Evolutionary conservation across 2,113 vertebrate species (phyloP), one percentile per base, ranked within the genome.

Genomic region (Eleginops maclovinus): DNA sequence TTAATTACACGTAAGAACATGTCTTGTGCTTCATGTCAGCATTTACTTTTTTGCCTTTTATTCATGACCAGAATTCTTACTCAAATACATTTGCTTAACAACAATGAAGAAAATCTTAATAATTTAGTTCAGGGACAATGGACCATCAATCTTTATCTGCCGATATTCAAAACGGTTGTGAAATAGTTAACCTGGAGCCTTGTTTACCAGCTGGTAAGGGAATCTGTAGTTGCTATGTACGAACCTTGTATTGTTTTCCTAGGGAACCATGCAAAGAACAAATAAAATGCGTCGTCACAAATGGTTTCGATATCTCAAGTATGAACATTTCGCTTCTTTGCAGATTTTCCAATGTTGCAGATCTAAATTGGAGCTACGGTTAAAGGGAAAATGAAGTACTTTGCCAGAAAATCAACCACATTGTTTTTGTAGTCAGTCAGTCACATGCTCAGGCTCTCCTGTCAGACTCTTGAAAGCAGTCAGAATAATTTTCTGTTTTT

Each of bases 391-490:
- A 49, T 60, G 1, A 53, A 66, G 43, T 4, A 19, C 12, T 72
- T 12, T 4, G 58, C 61, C 43, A 66, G 26, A 67, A 61, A 8
- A 13, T 44, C 15, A 47, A 36, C 11, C n/a, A 54, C 9, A 51
- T 60, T 71, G 17, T 77, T 77, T 60, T 3, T 68, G 50, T 36
- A 24, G 28, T 61, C n/a, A 61, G 59, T 22, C n/a, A 22, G 40
- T 41, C 58, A 61, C 40, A 22, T 15, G 15, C 36, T 50, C 3
- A 14, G 0, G n/a, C 15, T 49, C 51, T 49, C 24, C 43, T 70
- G 53, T 36, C 31, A 36, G 6, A 53, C 63, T 58, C 49, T 1
- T 62, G 44, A 54, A 64, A 63, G 46, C 15, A 21, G 14, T 71
- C 70, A 15, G 41, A 74, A 58, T 66, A 43, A 7, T 68, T n/a